phyloP scores from a whole-genome alignment of 1,140 invertebrate genomes.

The Drosophila melanica region DNA sequence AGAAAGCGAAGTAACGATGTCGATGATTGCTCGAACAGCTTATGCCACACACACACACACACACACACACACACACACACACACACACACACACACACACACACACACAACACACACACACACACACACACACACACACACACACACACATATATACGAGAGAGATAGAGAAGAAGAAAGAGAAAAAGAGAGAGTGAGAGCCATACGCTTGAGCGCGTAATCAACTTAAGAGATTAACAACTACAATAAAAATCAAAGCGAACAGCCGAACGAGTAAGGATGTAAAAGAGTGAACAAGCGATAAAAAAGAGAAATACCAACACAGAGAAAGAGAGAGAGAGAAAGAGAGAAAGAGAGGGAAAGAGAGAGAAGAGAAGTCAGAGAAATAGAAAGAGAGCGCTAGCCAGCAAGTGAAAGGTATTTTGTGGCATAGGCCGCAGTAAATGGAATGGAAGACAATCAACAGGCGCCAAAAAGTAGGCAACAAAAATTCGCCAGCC shows the following conservation, averaged over 20 bases:
- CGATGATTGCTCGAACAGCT: slow-evolving; percentile 36
- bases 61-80: slow-evolving; percentile 8
- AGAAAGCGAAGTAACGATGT: slow-evolving; percentile 27
- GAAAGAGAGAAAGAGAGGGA: neutral
- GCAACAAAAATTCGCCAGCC: slow-evolving; percentile 23
- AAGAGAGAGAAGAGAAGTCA: neutral
- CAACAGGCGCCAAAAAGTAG: slow-evolving; percentile 52
- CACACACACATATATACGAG: neutral
- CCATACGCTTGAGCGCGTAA: slow-evolving; percentile 34
- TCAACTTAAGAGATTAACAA: slow-evolving; percentile 48
- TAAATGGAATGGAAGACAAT: slow-evolving; percentile 53
- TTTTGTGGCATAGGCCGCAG: neutral
- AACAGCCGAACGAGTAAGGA: neutral
- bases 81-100: slow-evolving; percentile 14
- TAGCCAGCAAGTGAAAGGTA: neutral
- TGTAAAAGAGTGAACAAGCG: neutral
- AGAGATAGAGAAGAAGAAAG: neutral
- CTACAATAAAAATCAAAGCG: slow-evolving; percentile 40
- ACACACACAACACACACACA: slow-evolving; percentile 12
- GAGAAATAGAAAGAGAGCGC: no score
- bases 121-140: slow-evolving; percentile 12
- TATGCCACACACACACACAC: slow-evolving; percentile 8
- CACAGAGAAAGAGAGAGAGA: neutral
- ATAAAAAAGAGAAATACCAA: neutral
- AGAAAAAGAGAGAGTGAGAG: neutral